Base-by-base conservation (phyloP, 1,140 invertebrate genomes). In the Neodiprion pinetum region DNA sequence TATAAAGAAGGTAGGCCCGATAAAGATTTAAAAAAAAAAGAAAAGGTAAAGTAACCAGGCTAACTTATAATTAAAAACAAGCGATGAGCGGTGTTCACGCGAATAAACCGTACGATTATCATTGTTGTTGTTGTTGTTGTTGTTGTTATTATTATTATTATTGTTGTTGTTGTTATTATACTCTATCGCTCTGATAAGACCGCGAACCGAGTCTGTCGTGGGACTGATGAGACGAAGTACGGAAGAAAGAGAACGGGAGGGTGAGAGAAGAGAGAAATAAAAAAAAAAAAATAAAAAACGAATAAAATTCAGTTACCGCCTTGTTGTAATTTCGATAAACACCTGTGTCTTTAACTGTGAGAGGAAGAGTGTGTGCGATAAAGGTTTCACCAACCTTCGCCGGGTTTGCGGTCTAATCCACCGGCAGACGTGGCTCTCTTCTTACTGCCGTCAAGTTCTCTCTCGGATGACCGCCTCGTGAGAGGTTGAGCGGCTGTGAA, bases 371-470 rank as follows among this genome's bases (percentile, higher is more conserved):
- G 28, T 40, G 28, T 40, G 28, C 28, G 28, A 40, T 40, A 40
- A 40, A 0, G 1, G 28, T 40, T 40, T 40, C 28, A 87, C 90
- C 90, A 83, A 93, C 92, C 92, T 91, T 93, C 90, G 70, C 88
- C 92, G 72, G 90, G 90, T 79, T 93, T 92, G 78, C 93, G 90
- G 83, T 95, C 93, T 72, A 94, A 90, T 48, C 92, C 92, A 74
- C 92, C 91, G 50, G 94, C 94, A 70, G 94, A 95, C 70, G 93
- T 94, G 70, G 93, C 93, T 80, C 94, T 91, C 90, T 96, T 96
- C 86, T 95, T 96, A 84, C 93, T 94, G 80, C 93, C 93, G 77
- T 94, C 93, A 73, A 95, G 89, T 82, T 96, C 95, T 66, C 95
- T 90, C 85, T 95, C 95, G 67, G 94, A 95, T 78, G 94, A 94